Percentiles rank a stretch among this genome's conserved stretches.
phyloP scores from a whole-genome alignment of 2,113 vertebrate genomes.

The Lycaon pictus region DNA sequence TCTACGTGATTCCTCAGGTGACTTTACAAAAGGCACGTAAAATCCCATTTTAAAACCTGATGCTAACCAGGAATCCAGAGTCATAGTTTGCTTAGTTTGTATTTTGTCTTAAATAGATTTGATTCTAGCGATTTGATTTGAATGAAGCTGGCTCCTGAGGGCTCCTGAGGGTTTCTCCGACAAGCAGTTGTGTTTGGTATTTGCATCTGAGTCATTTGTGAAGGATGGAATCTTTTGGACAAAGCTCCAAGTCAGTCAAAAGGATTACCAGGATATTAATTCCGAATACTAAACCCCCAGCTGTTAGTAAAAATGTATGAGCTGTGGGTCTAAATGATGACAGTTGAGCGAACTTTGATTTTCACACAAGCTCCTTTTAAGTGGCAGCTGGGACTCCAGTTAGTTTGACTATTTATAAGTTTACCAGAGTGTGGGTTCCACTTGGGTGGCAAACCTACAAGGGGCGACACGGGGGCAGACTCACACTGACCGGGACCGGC shows the following conservation, averaged over 20 bases:
- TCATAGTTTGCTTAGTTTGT: not conserved
- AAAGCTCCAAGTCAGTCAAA: slow-evolving; percentile 59
- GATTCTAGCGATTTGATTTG: not conserved
- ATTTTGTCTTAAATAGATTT: slow-evolving; percentile 8
- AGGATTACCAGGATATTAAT: slow-evolving; percentile 59
- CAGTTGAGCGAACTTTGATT: slow-evolving; percentile 42
- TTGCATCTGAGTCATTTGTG: not conserved
- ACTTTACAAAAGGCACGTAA: slow-evolving; percentile 32
- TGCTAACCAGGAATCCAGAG: not conserved
- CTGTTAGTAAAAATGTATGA: slow-evolving; percentile 64
- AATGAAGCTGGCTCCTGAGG: not conserved
- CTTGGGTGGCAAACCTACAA: not conserved
- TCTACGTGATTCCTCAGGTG: slow-evolving; percentile 15
- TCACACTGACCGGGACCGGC: not conserved
- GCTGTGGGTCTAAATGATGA: slow-evolving; percentile 17
- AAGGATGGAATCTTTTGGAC: slow-evolving; percentile 33
- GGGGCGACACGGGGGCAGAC: not conserved
- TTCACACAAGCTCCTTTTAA: slow-evolving; percentile 46
- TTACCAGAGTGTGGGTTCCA: not conserved
- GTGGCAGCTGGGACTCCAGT: slow-evolving; percentile 61
- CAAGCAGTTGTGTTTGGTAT: not conserved
- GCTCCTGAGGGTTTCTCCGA: not conserved
- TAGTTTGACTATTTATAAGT: slow-evolving; percentile 43
- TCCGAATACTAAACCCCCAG: slow-evolving; percentile 58
- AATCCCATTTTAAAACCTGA: slow-evolving; percentile 4